Evolutionary conservation across 2,113 vertebrate genomes (phyloP), one percentile per base, ranked within the genome.

Genomic region (Polyodon spathula): DNA sequence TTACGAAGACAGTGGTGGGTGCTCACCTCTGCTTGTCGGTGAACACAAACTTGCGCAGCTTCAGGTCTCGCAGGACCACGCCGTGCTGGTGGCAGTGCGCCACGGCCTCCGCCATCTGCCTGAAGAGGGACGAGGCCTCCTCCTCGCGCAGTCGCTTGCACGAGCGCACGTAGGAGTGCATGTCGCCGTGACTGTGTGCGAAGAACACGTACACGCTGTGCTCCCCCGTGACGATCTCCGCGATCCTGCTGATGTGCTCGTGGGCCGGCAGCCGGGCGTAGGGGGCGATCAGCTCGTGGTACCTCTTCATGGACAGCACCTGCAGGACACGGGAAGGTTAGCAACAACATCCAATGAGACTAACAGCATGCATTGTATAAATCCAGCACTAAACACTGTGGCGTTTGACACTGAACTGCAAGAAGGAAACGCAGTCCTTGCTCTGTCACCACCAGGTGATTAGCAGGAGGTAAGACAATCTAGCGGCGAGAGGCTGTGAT

Each of bases 41-140:
- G 69, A 93, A 94, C 73, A 93, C 85, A 6, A 94, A 94, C 52
- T 86, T 84, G 6, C 84, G 71, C 7, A 94, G 83, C 64, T 93
- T 93, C 72, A 93, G 84, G 68, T 93, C 90, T 0, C 90, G 71
- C 43, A 94, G 82, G 56, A 94, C 66, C 0, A 93, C 68, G 0
- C 87, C 86, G 0, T 85, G 83, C 6, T 58, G 65, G 62, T 94
- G 92, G 9, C 92, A 94, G 70, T 92, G 87, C 0, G 63, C 73
- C 52, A 93, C 75, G 0, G 85, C 78, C 0, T 67, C 41, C 0
- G 79, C 82, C 89, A 93, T 90, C 79, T 92, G 91, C 1, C 65
- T 12, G 51, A 94, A 94, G 42, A 93, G 87, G 0, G 1, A 16
- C 0, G 70, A 69, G 0, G 87, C 88, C 68, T 90, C 85, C 0